phyloP scores from a whole-genome alignment of 2,797 vertebrate species.

The Euphonia xanthogaster region DNA sequence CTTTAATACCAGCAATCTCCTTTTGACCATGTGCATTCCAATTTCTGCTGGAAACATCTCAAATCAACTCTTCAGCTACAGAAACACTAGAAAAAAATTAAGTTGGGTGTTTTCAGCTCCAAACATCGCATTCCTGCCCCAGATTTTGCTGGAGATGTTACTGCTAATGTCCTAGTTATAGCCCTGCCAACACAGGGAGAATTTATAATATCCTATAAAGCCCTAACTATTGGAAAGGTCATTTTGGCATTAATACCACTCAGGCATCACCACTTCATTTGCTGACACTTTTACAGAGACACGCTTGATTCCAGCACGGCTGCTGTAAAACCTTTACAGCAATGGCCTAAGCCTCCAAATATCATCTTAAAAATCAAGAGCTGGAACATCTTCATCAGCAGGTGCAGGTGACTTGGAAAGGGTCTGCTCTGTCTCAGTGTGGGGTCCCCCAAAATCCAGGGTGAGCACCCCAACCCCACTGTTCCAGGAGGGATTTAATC shows the following conservation, averaged over 20 bases:
- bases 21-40: accelerated
- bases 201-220: constrained; percentile 52
- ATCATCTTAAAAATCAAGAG: not conserved
- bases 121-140: accelerated
- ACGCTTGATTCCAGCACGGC: not conserved
- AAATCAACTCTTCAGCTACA: not conserved
- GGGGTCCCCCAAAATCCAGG: accelerated
- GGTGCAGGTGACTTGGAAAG: accelerated
- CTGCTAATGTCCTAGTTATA: not conserved
- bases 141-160: not conserved
- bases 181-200: not conserved
- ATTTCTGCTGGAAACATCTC: not conserved
- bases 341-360: not conserved
- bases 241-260: not conserved
- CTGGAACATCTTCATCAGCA: not conserved
- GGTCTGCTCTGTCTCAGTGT: accelerated
- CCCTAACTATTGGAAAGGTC: constrained; percentile 31
- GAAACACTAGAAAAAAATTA: not conserved
- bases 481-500: not conserved
- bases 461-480: not conserved
- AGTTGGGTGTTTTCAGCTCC: not conserved
- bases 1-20: not conserved
- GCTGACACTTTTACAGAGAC: constrained; percentile 49
- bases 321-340: constrained; percentile 31
- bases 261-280: not conserved